A percentile compares a stretch with the other conserved stretches of the same genome.
phyloP scores from a whole-genome alignment of 2,888 invertebrate species.

The Trissolcus japonicus region DNA sequence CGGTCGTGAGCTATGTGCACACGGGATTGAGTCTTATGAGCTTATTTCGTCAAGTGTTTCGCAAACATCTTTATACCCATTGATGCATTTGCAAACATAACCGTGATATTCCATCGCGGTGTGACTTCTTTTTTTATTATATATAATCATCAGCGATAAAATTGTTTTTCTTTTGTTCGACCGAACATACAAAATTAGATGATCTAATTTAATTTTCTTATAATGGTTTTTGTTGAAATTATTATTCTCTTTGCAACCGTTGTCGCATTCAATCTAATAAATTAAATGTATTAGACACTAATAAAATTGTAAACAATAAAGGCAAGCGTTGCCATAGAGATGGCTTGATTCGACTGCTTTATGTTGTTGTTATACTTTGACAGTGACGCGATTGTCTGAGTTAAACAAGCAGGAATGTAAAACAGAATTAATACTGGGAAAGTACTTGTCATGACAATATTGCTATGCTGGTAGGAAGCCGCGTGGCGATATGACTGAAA shows the following conservation, averaged over 20 bases:
- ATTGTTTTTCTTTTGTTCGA: too few species aligned
- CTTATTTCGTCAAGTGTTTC: constrained; percentile 43
- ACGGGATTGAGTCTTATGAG: constrained; percentile 38
- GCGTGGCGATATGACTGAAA: constrained; percentile 36
- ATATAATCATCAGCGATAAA: background rate
- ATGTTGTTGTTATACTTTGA: constrained; percentile 30
- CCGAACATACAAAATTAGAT: too few species aligned
- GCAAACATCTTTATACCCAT: constrained; percentile 37
- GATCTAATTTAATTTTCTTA: too few species aligned
- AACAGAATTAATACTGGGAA: constrained; percentile 34
- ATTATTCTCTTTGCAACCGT: too few species aligned
- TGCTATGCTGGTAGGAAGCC: constrained; percentile 31
- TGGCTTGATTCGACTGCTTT: background rate
- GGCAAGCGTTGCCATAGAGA: constrained; percentile 7
- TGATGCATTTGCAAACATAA: constrained; percentile 37
- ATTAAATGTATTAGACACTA: background rate
- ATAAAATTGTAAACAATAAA: constrained; percentile 16
- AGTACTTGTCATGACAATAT: constrained; percentile 42
- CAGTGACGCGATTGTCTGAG: constrained; percentile 32
- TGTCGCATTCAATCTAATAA: background rate
- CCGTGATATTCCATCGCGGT: constrained; percentile 4
- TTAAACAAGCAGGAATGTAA: constrained; percentile 40
- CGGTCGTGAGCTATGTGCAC: constrained; percentile 14
- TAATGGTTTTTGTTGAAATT: too few species aligned
- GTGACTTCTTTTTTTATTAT: constrained; percentile 4